Conservation (phyloP, 2,888 invertebrate genomes). For the Anorthoa munda region DNA sequence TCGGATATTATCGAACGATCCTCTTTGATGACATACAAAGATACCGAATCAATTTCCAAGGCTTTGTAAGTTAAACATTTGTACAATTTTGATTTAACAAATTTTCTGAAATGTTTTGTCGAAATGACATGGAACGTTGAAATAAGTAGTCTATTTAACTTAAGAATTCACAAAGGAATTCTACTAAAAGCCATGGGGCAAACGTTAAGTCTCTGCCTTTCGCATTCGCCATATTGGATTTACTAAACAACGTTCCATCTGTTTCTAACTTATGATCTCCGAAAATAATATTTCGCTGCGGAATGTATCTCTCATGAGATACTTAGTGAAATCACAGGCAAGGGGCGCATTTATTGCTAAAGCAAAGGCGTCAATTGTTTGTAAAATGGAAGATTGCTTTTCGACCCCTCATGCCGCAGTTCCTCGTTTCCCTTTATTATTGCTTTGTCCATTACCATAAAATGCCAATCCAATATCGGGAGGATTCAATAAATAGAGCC, state of each 20-base stretch:
- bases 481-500: conserved; percentile 50
- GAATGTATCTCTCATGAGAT: too few species aligned
- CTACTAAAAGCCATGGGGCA: neutral
- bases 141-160: conserved; percentile 1
- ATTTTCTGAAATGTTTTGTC: conserved; percentile 12
- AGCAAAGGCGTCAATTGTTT: conserved; percentile 36
- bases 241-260: conserved; percentile 13
- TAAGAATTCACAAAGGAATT: conserved; percentile 11
- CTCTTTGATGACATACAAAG: conserved; percentile 46
- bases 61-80: conserved; percentile 46
- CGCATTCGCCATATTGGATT: conserved; percentile 11
- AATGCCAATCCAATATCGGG: conserved; percentile 54
- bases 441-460: conserved; percentile 55
- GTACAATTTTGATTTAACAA: conserved; percentile 30
- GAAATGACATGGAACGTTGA: conserved; percentile 3
- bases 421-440: conserved; percentile 37
- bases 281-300: conserved; percentile 17
- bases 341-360: conserved; percentile 9
- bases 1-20: conserved; percentile 25
- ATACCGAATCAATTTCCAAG: conserved; percentile 44
- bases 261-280: conserved; percentile 1
- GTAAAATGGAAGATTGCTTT: conserved; percentile 48
- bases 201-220: neutral
- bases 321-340: conserved; percentile 26
- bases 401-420: conserved; percentile 32